phyloP scores from a whole-genome alignment of 2,888 invertebrate genomes.

The Parnassius smintheus region DNA sequence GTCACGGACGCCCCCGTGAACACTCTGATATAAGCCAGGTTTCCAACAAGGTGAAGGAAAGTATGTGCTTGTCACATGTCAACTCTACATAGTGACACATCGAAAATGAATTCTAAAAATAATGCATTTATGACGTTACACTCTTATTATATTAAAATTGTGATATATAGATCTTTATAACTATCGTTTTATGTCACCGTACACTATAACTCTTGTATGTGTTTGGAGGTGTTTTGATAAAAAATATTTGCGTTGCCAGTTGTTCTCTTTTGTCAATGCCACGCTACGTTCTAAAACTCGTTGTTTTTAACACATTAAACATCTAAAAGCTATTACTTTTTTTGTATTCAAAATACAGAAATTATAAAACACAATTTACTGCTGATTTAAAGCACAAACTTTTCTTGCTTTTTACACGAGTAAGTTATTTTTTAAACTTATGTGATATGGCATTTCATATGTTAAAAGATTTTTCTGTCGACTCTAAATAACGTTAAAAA shows the following conservation, averaged over 20 bases:
- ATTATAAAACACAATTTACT: too few species aligned
- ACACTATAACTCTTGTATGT: too few species aligned
- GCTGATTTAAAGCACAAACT: too few species aligned
- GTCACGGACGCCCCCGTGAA: conserved; percentile 72
- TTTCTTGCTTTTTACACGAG: too few species aligned
- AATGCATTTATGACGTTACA: conserved; percentile 38
- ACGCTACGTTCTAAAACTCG: conserved; percentile 7
- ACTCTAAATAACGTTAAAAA: too few species aligned
- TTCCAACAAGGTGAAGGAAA: conserved; percentile 75
- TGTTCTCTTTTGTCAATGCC: conserved; percentile 27
- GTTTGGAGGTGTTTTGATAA: conserved; percentile 1
- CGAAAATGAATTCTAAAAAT: conserved; percentile 45
- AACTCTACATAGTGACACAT: conserved; percentile 63
- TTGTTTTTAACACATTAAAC: conserved; percentile 7
- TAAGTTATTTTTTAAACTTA: not conserved
- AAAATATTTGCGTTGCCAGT: conserved; percentile 21
- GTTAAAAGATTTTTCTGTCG: too few species aligned
- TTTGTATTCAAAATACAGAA: too few species aligned
- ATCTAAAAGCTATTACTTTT: not conserved
- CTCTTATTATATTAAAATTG: conserved; percentile 36
- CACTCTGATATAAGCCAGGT: conserved; percentile 67
- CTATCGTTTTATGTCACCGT: not conserved
- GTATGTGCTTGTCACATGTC: conserved; percentile 57
- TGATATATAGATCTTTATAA: not conserved
- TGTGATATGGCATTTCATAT: too few species aligned